A percentile compares a stretch with the other conserved stretches of the same genome.
These are phyloP conservation scores for Drosophila colorata DNA, from an alignment of 2,888 invertebrate species.

Conservation along the genomic window DNA sequence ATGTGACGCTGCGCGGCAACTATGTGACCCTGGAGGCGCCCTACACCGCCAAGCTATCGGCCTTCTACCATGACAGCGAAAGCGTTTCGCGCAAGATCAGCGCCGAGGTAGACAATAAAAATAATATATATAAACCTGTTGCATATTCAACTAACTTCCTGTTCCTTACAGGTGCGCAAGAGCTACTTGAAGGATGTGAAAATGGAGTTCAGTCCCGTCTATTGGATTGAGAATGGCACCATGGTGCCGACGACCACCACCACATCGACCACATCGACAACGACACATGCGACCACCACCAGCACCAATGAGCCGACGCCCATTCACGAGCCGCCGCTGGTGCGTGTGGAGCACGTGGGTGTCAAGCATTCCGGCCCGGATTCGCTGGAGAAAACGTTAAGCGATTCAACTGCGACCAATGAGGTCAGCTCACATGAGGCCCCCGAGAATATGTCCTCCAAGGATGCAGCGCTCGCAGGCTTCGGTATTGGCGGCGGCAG, in stretches of 20 bases:
- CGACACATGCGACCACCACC: constrained; percentile 86
- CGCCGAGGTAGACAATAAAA: constrained; percentile 71
- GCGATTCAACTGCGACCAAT: constrained; percentile 73
- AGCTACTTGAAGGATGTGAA: constrained; percentile 89
- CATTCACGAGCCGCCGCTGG: constrained; percentile 84
- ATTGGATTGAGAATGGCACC: constrained; percentile 91
- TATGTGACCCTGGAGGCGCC: constrained; percentile 91
- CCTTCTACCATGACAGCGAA: constrained; percentile 85
- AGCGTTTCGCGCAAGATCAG: constrained; percentile 83
- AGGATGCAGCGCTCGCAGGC: constrained; percentile 73
- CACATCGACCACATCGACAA: constrained; percentile 88
- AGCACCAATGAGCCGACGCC: constrained; percentile 86
- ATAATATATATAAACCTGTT: too few relatives aligned
- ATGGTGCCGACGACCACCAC: constrained; percentile 91
- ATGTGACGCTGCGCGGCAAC: constrained; percentile 91
- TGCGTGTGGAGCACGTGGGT: constrained; percentile 79
- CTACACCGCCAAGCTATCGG: constrained; percentile 90
- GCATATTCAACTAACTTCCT: constrained; percentile 1
- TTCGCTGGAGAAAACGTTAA: constrained; percentile 77
- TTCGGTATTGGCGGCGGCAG: constrained; percentile 42
- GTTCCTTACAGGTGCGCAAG: constrained; percentile 85
- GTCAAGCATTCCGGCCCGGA: constrained; percentile 79
- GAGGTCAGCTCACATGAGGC: constrained; percentile 76
- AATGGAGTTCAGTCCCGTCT: constrained; percentile 91
- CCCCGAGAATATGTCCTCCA: constrained; percentile 83